Evolutionary conservation across 2,113 vertebrate species (phyloP).

Genomic region (Bungarus multicinctus): DNA sequence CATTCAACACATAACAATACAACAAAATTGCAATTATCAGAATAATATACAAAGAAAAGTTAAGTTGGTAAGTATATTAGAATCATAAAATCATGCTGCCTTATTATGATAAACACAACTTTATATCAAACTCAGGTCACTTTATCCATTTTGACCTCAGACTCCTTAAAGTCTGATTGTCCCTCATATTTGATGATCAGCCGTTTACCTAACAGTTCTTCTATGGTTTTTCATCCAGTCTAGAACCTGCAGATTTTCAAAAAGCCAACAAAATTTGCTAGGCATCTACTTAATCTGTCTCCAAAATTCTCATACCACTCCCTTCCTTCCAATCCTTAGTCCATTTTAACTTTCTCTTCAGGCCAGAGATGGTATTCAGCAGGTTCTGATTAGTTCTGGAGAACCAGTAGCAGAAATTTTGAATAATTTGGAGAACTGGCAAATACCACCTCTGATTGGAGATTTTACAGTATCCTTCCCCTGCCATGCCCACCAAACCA

Average conservation of each 20-base stretch:
- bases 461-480: too few relatives aligned
- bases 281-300: not conserved
- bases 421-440: too few relatives aligned
- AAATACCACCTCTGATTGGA: too few relatives aligned
- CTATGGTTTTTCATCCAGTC: not conserved
- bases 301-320: not conserved
- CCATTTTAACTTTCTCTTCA: not conserved
- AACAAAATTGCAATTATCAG: not conserved
- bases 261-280: not conserved
- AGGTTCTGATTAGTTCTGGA: too few relatives aligned
- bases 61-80: not conserved
- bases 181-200: not conserved
- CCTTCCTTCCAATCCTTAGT: not conserved
- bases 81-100: not conserved
- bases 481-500: too few relatives aligned
- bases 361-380: not conserved
- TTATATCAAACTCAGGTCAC: not conserved
- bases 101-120: not conserved
- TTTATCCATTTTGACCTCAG: not conserved
- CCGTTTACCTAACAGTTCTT: not conserved
- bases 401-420: too few relatives aligned
- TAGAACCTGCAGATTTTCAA: not conserved
- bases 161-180: not conserved
- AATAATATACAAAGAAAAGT: not conserved
- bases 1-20: not conserved